These are phyloP conservation scores for Sus scrofa DNA, from an alignment of 2,113 vertebrate species.

Conservation along the genomic window DNA sequence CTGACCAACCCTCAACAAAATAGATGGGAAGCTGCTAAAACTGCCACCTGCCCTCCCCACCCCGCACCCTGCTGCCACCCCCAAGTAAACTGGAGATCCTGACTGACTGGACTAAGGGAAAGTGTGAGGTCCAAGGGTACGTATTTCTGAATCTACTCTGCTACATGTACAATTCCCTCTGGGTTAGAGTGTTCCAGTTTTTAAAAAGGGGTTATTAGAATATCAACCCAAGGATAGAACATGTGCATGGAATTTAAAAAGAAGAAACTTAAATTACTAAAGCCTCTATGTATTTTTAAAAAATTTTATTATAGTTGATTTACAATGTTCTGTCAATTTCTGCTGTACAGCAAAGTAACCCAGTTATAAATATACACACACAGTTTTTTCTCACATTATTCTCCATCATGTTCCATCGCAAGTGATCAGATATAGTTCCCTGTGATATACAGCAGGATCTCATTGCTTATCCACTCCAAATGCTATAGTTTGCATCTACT, in stretches of 20 bases:
- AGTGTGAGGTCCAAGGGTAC: not conserved
- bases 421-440: no score
- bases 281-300: not conserved
- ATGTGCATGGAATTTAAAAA: not conserved
- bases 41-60: not conserved
- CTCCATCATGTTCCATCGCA: no score
- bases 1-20: no score
- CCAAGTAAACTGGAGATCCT: not conserved
- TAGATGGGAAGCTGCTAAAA: not conserved
- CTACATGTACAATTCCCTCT: not conserved
- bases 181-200: not conserved
- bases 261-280: conserved; percentile 49
- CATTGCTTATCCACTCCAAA: no score
- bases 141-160: not conserved
- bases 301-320: no score
- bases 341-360: no score
- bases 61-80: no score
- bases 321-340: no score
- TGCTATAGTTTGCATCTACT: no score
- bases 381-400: no score
- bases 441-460: no score
- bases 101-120: not conserved
- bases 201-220: not conserved
- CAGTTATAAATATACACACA: no score
- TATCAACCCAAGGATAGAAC: not conserved